Percentiles rank a stretch among this genome's conserved stretches.
These are phyloP conservation scores for Platysteira castanea DNA, from an alignment of 2,113 vertebrate genomes.

Conservation along the genomic window DNA sequence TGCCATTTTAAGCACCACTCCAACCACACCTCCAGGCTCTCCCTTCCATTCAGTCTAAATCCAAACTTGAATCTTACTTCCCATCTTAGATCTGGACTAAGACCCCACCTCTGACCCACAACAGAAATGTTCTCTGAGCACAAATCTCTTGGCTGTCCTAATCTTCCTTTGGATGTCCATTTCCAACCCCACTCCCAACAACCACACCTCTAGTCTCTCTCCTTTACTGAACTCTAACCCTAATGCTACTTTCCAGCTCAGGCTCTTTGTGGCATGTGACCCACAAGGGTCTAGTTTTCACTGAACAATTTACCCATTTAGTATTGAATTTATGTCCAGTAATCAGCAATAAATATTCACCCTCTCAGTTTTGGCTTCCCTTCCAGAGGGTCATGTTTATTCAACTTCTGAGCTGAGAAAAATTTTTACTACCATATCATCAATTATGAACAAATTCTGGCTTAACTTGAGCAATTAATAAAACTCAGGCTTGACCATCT, in stretches of 20 bases:
- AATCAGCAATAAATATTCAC: constrained; percentile 66
- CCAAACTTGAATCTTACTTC: not conserved
- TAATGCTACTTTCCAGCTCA: not conserved
- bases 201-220: not conserved
- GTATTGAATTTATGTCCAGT: constrained; percentile 10
- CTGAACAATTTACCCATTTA: constrained; percentile 29
- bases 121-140: not conserved
- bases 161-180: not conserved
- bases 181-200: not conserved
- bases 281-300: not conserved
- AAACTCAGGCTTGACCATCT: constrained; percentile 60
- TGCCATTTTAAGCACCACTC: not conserved
- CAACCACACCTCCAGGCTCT: not conserved
- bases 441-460: constrained; percentile 66
- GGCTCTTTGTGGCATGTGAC: not conserved
- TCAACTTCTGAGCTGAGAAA: constrained; percentile 60
- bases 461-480: constrained; percentile 64
- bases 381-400: constrained; percentile 61
- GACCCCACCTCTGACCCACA: not conserved
- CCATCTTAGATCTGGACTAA: not conserved
- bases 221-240: not conserved
- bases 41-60: not conserved
- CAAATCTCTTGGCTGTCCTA: not conserved
- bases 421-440: constrained; percentile 34
- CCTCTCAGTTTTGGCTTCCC: constrained; percentile 33